A percentile compares a stretch with the other conserved stretches of the same genome.
phyloP scores from a whole-genome alignment of 2,797 vertebrate species.

The Esox lucius region DNA sequence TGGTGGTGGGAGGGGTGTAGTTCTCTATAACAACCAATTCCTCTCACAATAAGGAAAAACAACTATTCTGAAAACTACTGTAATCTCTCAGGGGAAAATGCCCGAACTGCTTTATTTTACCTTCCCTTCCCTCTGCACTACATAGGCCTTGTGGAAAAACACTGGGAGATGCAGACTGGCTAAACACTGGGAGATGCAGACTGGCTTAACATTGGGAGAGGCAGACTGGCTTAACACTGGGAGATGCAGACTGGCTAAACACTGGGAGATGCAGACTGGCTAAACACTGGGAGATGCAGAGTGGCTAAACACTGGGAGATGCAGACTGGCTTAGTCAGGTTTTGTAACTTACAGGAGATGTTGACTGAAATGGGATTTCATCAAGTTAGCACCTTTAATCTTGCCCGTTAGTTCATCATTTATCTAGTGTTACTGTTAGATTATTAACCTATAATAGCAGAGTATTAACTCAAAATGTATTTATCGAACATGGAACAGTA shows the following conservation, averaged over 20 bases:
- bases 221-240: too few relatives aligned
- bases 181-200: background rate
- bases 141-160: conserved; percentile 5
- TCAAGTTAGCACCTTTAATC: background rate
- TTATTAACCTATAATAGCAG: too few relatives aligned
- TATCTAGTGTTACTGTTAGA: too few relatives aligned
- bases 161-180: background rate
- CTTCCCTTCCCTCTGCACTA: background rate
- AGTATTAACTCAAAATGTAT: too few relatives aligned
- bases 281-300: too few relatives aligned
- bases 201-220: too few relatives aligned
- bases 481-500: too few relatives aligned
- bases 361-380: background rate
- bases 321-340: background rate
- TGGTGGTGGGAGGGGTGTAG: conserved; percentile 1
- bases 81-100: conserved; percentile 15
- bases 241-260: background rate
- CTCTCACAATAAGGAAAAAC: conserved; percentile 27
- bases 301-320: too few relatives aligned
- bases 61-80: conserved; percentile 11
- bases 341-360: conserved; percentile 15
- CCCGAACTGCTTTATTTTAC: background rate
- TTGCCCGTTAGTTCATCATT: background rate
- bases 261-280: background rate
- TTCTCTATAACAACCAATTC: conserved; percentile 31